Percentiles rank a stretch among this genome's conserved stretches.
Evolutionary conservation across 2,888 invertebrate genomes (phyloP).

Genomic region (Alloplasta piceator): DNA sequence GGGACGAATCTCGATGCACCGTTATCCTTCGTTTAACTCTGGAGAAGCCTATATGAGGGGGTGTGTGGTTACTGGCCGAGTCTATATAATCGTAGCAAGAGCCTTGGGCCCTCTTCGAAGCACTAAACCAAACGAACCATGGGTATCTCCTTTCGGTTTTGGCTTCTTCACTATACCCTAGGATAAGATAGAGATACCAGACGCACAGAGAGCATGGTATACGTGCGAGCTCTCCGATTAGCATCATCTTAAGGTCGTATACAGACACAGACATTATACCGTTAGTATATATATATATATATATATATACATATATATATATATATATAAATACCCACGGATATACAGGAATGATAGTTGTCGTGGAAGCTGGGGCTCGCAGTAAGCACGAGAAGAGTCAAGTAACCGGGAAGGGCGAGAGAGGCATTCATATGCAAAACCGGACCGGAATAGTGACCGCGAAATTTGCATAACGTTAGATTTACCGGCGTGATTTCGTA

Average conservation of each 20-base stretch:
- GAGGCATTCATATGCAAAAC: slow-evolving; percentile 82
- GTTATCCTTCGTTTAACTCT: slow-evolving; percentile 63
- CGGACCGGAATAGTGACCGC: slow-evolving; percentile 79
- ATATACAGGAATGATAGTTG: slow-evolving; percentile 44
- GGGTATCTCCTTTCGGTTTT: slow-evolving; percentile 62
- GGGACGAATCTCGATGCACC: slow-evolving; percentile 45
- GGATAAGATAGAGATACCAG: slow-evolving; percentile 63
- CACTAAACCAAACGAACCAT: slow-evolving; percentile 80
- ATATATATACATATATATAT: too few relatives aligned
- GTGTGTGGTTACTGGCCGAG: slow-evolving; percentile 21
- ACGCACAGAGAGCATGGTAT: slow-evolving; percentile 64
- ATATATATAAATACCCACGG: slow-evolving; percentile 4
- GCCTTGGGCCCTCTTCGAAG: slow-evolving; percentile 67
- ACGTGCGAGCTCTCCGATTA: slow-evolving; percentile 73
- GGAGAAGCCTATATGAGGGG: slow-evolving; percentile 43
- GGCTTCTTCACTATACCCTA: slow-evolving; percentile 31
- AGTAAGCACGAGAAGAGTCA: slow-evolving; percentile 47
- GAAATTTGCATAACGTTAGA: slow-evolving; percentile 82
- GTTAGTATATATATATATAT: slow-evolving; percentile 29
- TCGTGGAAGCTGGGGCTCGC: slow-evolving; percentile 51
- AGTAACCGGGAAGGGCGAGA: neutral
- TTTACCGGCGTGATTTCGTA: slow-evolving; percentile 81
- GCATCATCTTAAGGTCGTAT: slow-evolving; percentile 79
- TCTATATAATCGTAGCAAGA: slow-evolving; percentile 35
- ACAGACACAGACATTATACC: slow-evolving; percentile 52